Evolutionary conservation across 1,140 invertebrate genomes (phyloP).

Genomic region (Drosophila persimilis): DNA sequence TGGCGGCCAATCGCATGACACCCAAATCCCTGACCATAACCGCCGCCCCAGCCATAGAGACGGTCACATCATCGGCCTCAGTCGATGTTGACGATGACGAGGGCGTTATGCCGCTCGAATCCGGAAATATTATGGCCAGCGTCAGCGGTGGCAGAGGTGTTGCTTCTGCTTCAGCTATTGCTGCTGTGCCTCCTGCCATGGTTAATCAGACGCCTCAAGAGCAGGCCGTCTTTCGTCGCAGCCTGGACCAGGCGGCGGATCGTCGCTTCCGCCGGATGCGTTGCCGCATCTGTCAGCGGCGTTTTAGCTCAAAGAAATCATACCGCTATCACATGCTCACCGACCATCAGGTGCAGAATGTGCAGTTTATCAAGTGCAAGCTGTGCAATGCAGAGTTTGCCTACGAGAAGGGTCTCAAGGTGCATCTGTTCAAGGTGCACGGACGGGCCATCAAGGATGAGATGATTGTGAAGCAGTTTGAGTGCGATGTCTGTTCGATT

Average conservation of each 20-base stretch:
- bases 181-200: constrained; percentile 52
- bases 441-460: constrained; percentile 72
- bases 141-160: not conserved
- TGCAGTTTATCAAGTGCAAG: constrained; percentile 82
- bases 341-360: constrained; percentile 81
- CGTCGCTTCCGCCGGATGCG: constrained; percentile 79
- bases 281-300: constrained; percentile 78
- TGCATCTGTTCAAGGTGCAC: constrained; percentile 82
- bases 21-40: constrained; percentile 75
- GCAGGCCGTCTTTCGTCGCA: constrained; percentile 69
- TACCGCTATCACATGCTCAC: constrained; percentile 82
- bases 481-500: constrained; percentile 81
- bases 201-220: constrained; percentile 61
- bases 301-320: constrained; percentile 80
- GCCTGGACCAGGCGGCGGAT: constrained; percentile 75
- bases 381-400: constrained; percentile 81
- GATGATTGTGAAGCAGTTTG: constrained; percentile 79
- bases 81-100: not conserved
- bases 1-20: constrained; percentile 67
- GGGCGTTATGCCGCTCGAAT: too few relatives aligned
- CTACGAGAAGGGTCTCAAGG: constrained; percentile 82
- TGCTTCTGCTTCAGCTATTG: not conserved
- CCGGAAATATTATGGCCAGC: too few relatives aligned
- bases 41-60: constrained; percentile 46
- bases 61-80: constrained; percentile 5